phyloP scores from a whole-genome alignment of 2,797 vertebrate species.

The Gorsachius magnificus region DNA sequence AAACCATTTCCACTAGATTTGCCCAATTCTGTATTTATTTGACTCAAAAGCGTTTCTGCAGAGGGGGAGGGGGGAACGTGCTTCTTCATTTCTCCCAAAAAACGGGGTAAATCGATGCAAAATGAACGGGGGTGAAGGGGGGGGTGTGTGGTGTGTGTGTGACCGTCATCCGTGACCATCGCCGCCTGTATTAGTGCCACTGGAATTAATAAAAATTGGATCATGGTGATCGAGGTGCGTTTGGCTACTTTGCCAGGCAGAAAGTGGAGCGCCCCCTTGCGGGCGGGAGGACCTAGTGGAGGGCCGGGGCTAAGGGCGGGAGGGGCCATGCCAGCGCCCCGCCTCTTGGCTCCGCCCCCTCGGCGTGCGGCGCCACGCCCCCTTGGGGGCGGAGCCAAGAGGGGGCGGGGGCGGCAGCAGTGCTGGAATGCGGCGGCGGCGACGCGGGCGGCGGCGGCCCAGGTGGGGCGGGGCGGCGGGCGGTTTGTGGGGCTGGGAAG shows the following conservation, averaged over 20 bases:
- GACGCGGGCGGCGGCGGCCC: not conserved
- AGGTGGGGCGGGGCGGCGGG: not conserved
- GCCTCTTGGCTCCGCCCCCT: not conserved
- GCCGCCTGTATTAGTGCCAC: slow-evolving; percentile 72
- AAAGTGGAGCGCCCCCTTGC: not conserved
- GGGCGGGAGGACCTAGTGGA: not conserved
- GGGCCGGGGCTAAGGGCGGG: too few relatives aligned
- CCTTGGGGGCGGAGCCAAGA: not conserved
- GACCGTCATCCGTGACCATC: slow-evolving; percentile 59
- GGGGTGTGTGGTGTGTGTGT: not conserved
- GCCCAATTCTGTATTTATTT: slow-evolving; percentile 73
- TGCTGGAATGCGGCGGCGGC: not conserved
- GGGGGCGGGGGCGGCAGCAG: not conserved
- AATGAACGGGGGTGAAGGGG: too few relatives aligned
- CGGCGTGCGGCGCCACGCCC: too few relatives aligned
- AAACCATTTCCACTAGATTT: slow-evolving; percentile 53
- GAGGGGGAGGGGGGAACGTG: accelerated
- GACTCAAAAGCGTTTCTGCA: not conserved
- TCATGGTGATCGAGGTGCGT: slow-evolving; percentile 32
- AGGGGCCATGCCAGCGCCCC: accelerated
- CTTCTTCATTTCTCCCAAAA: not conserved
- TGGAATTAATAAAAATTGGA: slow-evolving; percentile 76
- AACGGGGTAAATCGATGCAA: not conserved
- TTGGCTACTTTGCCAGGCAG: too few relatives aligned
- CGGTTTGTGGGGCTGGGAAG: too few relatives aligned